Evolutionary conservation across 1,140 invertebrate genomes (phyloP), one percentile per base, ranked within the genome.

Genomic region (Gonatopus flavifemur): DNA sequence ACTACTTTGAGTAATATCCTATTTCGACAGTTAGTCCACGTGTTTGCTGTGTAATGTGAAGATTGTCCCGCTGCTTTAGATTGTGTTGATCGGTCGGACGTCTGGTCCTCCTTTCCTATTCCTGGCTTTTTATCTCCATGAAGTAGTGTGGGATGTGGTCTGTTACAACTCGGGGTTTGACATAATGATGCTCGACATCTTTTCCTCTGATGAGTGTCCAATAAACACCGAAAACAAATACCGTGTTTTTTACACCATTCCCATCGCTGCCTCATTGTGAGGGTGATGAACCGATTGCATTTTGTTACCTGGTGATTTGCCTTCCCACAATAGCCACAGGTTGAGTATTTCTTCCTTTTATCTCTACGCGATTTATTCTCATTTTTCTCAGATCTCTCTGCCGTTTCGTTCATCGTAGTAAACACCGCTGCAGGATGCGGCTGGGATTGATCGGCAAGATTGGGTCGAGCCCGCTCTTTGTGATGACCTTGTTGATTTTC

Each of bases 211-310:
- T 48, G 45, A 3, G 24, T 19, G 2, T 16, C 22, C 16, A 2
- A 15, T 12, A 52, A 24, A 24, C 49, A 52, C 8, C 20, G 32
- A 24, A 46, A 52, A 20, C 42, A 52, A 12, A 44, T 16, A 3
- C 28, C n/a, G 2, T 15, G 13, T 24, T 30, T 15, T 35, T 12
- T 38, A 5, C 24, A 35, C 42, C 32, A 52, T 10, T 35, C 1
- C 49, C 42, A 52, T 10, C 41, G 32, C 13, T 12, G 1, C 12
- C 30, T 10, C n/a, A 52, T 15, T 1, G 15, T 15, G 16, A 19
- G 9, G 13, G 18, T 31, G 10, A 7, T 16, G 24, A 52, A 52
- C 2, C 12, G 4, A 9, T 5, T 5, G 22, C 49, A 52, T 5
- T 15, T 13, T 20, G n/a, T 22, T 10, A 39, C 19, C 8, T 7